Evolutionary conservation across 1,140 invertebrate genomes (phyloP).

Genomic region (Sycobia sp.): DNA sequence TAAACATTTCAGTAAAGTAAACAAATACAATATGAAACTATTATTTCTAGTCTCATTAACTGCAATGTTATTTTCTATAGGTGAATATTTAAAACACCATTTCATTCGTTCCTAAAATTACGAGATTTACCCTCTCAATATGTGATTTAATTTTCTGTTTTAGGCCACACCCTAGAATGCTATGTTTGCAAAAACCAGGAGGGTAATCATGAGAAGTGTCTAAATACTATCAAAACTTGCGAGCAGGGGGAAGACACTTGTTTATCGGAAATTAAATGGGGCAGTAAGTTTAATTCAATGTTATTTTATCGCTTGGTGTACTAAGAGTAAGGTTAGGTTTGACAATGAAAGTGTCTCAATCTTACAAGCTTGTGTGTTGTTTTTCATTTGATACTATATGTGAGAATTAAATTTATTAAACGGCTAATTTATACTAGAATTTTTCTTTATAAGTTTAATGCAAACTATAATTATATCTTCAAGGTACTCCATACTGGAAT

Average conservation of each 20-base stretch:
- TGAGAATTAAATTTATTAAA: background rate
- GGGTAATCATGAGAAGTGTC: constrained; percentile 90
- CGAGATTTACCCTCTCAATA: too few species aligned
- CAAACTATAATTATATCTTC: background rate
- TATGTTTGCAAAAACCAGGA: constrained; percentile 94
- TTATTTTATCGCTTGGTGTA: constrained; percentile 6
- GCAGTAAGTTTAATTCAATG: constrained; percentile 66
- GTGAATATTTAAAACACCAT: background rate
- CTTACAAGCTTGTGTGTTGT: too few species aligned
- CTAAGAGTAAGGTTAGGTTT: constrained; percentile 20
- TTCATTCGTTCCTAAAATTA: background rate
- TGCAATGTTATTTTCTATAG: background rate
- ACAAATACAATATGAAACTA: constrained; percentile 21
- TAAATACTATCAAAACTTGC: constrained; percentile 90
- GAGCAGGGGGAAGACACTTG: constrained; percentile 86
- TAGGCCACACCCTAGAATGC: constrained; percentile 82
- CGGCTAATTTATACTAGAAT: background rate
- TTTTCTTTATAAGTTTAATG: background rate
- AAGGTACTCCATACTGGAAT: constrained; percentile 92
- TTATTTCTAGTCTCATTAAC: background rate
- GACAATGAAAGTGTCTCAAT: background rate
- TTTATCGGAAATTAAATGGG: constrained; percentile 87
- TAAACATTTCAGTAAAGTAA: too few species aligned
- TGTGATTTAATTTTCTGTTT: constrained; percentile 19
- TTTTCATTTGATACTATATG: too few species aligned